Evolutionary conservation across 2,888 invertebrate species (phyloP).

Genomic region (Athalia circularis): DNA sequence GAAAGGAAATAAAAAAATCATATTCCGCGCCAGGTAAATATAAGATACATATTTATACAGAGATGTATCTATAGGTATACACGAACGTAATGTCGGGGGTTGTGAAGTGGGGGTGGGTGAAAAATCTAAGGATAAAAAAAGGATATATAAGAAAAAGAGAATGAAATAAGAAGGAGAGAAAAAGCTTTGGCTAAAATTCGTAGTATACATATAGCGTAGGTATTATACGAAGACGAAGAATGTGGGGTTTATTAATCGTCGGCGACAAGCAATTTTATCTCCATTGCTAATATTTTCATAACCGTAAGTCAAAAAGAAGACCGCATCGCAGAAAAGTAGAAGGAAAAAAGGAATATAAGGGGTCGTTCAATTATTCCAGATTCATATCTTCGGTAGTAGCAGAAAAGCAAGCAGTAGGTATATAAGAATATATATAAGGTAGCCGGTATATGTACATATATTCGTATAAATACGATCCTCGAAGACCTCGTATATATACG

Average conservation of each 20-base stretch:
- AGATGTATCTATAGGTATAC: neutral
- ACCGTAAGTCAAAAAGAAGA: slow-evolving; percentile 26
- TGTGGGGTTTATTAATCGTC: slow-evolving; percentile 8
- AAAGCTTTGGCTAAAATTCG: slow-evolving; percentile 1
- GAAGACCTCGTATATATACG: neutral
- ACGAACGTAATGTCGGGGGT: neutral
- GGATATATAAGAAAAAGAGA: neutral
- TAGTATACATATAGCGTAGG: neutral
- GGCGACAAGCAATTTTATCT: slow-evolving; percentile 26
- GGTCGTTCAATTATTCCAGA: slow-evolving; percentile 23
- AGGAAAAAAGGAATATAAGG: neutral
- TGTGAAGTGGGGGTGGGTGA: neutral
- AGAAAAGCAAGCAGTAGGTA: neutral
- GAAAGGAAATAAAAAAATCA: neutral
- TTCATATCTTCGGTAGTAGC: slow-evolving; percentile 7
- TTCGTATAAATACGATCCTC: neutral
- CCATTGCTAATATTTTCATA: slow-evolving; percentile 39
- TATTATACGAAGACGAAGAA: neutral
- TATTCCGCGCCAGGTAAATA: neutral
- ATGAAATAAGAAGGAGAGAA: neutral
- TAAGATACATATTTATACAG: neutral
- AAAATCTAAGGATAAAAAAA: neutral
- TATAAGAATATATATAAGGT: neutral
- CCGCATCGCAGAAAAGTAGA: slow-evolving; percentile 1
- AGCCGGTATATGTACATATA: too few relatives aligned